Evolutionary conservation across 2,888 invertebrate genomes (phyloP).

Genomic region (Melanotus villosus): DNA sequence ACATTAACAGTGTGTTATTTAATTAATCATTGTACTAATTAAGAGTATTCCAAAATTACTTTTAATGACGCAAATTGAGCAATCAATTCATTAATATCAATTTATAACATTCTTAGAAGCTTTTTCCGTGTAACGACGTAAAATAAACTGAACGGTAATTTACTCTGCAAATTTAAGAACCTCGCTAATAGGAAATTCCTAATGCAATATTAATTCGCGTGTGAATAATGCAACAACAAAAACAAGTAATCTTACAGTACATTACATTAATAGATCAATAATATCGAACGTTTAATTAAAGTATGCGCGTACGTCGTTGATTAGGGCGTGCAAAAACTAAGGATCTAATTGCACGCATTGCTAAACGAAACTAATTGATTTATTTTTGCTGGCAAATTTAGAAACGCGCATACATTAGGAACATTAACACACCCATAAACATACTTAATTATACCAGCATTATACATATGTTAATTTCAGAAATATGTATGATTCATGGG

Average conservation of each 20-base stretch:
- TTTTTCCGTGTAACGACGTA: conserved; percentile 21
- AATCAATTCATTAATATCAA: conserved; percentile 32
- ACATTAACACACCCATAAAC: conserved; percentile 51
- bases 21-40: conserved; percentile 35
- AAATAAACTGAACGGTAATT: conserved; percentile 11
- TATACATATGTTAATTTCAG: conserved; percentile 50
- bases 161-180: conserved; percentile 4
- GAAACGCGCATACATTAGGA: conserved; percentile 48
- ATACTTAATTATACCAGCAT: conserved; percentile 49
- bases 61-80: conserved; percentile 33
- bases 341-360: conserved; percentile 35
- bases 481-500: conserved; percentile 49
- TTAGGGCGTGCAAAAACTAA: neutral
- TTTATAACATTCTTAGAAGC: conserved; percentile 23
- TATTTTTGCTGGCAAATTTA: conserved; percentile 45
- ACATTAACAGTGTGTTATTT: conserved; percentile 3
- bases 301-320: conserved; percentile 1
- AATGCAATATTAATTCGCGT: conserved; percentile 9
- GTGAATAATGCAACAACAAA: neutral
- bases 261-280: conserved; percentile 20
- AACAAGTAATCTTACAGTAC: conserved; percentile 5
- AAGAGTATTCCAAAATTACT: conserved; percentile 29
- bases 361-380: conserved; percentile 43
- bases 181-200: conserved; percentile 16
- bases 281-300: conserved; percentile 23